Evolutionary conservation across 1,140 invertebrate genomes (phyloP).

Genomic region (Cecropterus lyciades): DNA sequence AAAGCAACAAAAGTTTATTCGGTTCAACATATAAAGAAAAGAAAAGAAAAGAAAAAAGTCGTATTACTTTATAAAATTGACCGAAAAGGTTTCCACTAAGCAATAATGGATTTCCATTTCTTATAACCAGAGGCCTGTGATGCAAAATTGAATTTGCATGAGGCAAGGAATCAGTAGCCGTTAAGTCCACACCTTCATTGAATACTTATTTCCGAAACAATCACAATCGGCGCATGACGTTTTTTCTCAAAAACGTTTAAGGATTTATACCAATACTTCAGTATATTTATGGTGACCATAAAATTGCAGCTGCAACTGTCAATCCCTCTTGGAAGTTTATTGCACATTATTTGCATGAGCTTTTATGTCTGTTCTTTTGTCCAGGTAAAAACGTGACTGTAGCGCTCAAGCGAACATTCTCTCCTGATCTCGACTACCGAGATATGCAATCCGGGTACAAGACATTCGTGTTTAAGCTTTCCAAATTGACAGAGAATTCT

Average conservation of each 20-base stretch:
- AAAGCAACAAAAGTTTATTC: slow-evolving; percentile 52
- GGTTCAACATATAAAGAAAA: too few relatives aligned
- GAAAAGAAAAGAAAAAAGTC: too few relatives aligned
- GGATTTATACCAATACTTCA: slow-evolving; percentile 5
- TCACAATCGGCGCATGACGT: slow-evolving; percentile 34
- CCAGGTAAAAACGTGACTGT: slow-evolving; percentile 68
- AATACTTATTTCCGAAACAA: slow-evolving; percentile 22
- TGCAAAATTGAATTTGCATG: slow-evolving; percentile 59
- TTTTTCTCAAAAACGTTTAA: slow-evolving; percentile 38
- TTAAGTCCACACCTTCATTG: slow-evolving; percentile 48
- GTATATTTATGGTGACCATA: slow-evolving; percentile 40
- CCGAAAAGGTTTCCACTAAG: too few relatives aligned
- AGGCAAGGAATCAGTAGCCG: slow-evolving; percentile 9
- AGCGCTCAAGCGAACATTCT: slow-evolving; percentile 53
- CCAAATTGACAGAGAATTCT: slow-evolving; percentile 4
- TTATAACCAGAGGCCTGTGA: slow-evolving; percentile 48
- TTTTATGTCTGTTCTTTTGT: slow-evolving; percentile 49
- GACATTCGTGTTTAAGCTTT: slow-evolving; percentile 18
- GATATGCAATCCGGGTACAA: slow-evolving; percentile 52
- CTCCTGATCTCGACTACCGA: slow-evolving; percentile 59
- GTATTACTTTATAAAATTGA: too few relatives aligned
- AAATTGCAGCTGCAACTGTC: slow-evolving; percentile 52
- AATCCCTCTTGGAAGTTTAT: slow-evolving; percentile 53
- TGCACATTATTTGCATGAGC: slow-evolving; percentile 59
- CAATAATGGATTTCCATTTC: slow-evolving; percentile 54